Percentiles rank a stretch among this genome's conserved stretches.
These are phyloP conservation scores for Drosophila subquinaria DNA, from an alignment of 2,888 invertebrate species.

Conservation along the genomic window DNA sequence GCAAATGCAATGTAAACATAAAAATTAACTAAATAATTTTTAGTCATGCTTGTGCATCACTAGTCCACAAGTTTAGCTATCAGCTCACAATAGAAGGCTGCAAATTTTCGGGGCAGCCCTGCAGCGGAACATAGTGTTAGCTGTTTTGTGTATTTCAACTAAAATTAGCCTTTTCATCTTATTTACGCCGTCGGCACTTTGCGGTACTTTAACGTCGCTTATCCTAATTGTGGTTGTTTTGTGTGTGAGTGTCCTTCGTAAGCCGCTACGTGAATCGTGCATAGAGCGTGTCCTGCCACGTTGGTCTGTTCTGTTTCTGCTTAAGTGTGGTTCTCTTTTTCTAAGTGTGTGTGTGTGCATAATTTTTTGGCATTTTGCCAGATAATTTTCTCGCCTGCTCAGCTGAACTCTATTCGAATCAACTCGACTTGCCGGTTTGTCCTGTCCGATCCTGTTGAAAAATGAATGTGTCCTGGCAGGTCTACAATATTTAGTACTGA, in stretches of 20 bases:
- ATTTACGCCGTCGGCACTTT: conserved; percentile 57
- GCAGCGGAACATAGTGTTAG: too few species aligned
- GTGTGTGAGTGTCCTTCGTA: conserved; percentile 60
- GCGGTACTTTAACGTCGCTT: conserved; percentile 71
- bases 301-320: conserved; percentile 44
- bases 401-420: conserved; percentile 47
- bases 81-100: conserved; percentile 54
- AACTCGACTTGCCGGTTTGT: conserved; percentile 35
- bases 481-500: conserved; percentile 55
- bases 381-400: conserved; percentile 72
- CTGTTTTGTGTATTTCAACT: conserved; percentile 57
- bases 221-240: conserved; percentile 77
- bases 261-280: conserved; percentile 63
- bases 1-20: too few species aligned
- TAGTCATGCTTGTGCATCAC: conserved; percentile 11
- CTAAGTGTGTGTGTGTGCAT: conserved; percentile 42
- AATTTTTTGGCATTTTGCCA: conserved; percentile 69
- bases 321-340: conserved; percentile 9
- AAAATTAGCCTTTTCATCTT: conserved; percentile 24
- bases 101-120: conserved; percentile 57
- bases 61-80: conserved; percentile 31
- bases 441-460: conserved; percentile 56
- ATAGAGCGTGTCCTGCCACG: conserved; percentile 64
- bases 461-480: conserved; percentile 62
- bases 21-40: neutral